These are phyloP conservation scores for Aythya baeri DNA, from an alignment of 2,113 vertebrate species.

Conservation along the genomic window DNA sequence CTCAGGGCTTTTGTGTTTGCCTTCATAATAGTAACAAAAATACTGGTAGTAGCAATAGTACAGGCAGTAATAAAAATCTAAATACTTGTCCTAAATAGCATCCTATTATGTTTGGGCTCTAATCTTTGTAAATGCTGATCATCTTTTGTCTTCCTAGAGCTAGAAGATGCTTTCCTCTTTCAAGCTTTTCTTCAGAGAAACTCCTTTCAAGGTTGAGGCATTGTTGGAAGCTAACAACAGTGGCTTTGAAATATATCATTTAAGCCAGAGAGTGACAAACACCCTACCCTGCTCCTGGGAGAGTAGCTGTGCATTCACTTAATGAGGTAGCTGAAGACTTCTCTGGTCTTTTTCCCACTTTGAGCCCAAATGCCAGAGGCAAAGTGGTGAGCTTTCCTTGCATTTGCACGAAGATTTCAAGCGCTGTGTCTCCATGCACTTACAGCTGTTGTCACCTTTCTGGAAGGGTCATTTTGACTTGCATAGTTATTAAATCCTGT, in stretches of 20 bases:
- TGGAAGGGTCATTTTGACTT: slow-evolving; percentile 43
- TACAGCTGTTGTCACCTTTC: slow-evolving; percentile 43
- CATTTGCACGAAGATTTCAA: background rate
- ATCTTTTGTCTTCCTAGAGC: slow-evolving; percentile 54
- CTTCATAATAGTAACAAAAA: slow-evolving; percentile 17
- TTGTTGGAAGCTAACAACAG: slow-evolving; percentile 41
- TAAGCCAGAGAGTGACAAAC: slow-evolving; percentile 38
- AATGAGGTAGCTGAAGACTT: slow-evolving; percentile 52
- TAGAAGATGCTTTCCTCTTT: slow-evolving; percentile 27
- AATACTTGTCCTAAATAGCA: slow-evolving; percentile 26
- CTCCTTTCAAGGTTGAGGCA: slow-evolving; percentile 38
- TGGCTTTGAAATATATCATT: slow-evolving; percentile 49
- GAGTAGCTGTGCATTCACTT: slow-evolving; percentile 32
- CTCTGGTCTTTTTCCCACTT: slow-evolving; percentile 33
- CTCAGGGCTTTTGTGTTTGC: slow-evolving; percentile 47
- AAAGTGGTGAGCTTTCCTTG: slow-evolving; percentile 24
- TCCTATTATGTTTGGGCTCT: background rate
- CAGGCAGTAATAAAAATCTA: slow-evolving; percentile 35
- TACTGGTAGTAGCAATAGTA: slow-evolving; percentile 11
- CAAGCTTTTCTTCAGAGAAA: slow-evolving; percentile 40
- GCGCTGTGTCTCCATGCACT: background rate
- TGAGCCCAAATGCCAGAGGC: slow-evolving; percentile 31
- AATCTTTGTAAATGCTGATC: slow-evolving; percentile 43
- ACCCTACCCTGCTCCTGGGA: slow-evolving; percentile 5
- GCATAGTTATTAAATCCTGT: slow-evolving; percentile 35